Conservation (phyloP, 2,113 vertebrate species). For the Dasyprocta punctata region DNA sequence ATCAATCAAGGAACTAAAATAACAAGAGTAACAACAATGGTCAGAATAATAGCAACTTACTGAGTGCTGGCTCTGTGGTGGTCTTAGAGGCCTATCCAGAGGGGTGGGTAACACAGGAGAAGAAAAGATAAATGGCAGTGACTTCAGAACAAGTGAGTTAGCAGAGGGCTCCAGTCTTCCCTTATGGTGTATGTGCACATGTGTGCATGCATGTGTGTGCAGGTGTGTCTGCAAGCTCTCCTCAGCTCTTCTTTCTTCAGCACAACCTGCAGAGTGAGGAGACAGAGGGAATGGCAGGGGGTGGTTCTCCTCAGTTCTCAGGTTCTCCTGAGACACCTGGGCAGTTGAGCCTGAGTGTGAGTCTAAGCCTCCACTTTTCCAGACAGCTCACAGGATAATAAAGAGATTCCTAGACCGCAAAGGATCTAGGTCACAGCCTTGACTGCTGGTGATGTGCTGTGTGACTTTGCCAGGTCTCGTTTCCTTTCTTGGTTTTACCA, state of each 20-base stretch:
- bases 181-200: fast-evolving
- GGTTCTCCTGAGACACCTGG: background rate
- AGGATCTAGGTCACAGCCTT: background rate
- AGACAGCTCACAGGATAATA: background rate
- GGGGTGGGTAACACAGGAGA: background rate
- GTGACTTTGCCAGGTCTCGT: background rate
- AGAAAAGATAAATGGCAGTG: background rate
- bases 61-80: background rate
- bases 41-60: too few species aligned
- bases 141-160: background rate
- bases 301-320: background rate
- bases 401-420: too few species aligned
- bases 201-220: fast-evolving
- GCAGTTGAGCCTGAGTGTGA: background rate
- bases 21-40: background rate
- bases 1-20: too few species aligned
- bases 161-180: background rate
- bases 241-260: background rate
- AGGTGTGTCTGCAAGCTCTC: background rate
- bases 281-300: background rate
- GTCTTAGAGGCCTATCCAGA: background rate
- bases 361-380: background rate
- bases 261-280: background rate
- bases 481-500: background rate
- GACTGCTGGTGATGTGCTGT: background rate